A percentile compares a stretch with the other conserved stretches of the same genome.
These are phyloP conservation scores for Bombyx mori DNA, from an alignment of 1,140 invertebrate genomes.

Conservation along the genomic window DNA sequence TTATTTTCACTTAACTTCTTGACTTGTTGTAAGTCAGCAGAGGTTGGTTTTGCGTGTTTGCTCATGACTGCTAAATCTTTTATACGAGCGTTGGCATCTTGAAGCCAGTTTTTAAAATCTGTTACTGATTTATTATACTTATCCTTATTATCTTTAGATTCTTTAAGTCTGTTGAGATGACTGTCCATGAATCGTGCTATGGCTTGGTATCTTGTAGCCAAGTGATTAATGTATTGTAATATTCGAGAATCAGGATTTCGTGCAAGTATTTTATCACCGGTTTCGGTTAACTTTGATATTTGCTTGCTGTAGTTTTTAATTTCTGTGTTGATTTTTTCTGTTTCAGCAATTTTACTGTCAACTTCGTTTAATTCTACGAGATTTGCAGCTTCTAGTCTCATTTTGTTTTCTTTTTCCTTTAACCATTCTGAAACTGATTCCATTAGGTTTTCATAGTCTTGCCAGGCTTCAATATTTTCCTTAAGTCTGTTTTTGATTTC, in stretches of 20 bases:
- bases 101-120: conserved; percentile 85
- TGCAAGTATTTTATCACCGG: conserved; percentile 81
- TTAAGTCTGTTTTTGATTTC: conserved; percentile 80
- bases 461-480: conserved; percentile 83
- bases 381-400: conserved; percentile 80
- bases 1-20: conserved; percentile 81
- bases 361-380: conserved; percentile 80
- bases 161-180: conserved; percentile 78
- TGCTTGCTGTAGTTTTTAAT: conserved; percentile 76
- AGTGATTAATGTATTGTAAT: conserved; percentile 83
- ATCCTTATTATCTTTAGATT: conserved; percentile 77
- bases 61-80: conserved; percentile 78
- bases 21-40: conserved; percentile 81
- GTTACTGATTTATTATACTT: conserved; percentile 78
- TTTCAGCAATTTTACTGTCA: conserved; percentile 80
- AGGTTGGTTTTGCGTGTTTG: conserved; percentile 76
- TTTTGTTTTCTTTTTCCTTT: conserved; percentile 87
- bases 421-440: conserved; percentile 87
- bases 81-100: conserved; percentile 80
- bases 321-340: conserved; percentile 75
- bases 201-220: conserved; percentile 83
- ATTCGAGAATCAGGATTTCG: conserved; percentile 87
- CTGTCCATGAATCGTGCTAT: conserved; percentile 80
- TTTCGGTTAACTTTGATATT: conserved; percentile 76
- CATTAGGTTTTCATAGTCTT: conserved; percentile 82